A percentile compares a stretch with the other conserved stretches of the same genome.
These are phyloP conservation scores for Piliocolobus tephrosceles DNA, from an alignment of 2,113 vertebrate genomes.

Conservation along the genomic window DNA sequence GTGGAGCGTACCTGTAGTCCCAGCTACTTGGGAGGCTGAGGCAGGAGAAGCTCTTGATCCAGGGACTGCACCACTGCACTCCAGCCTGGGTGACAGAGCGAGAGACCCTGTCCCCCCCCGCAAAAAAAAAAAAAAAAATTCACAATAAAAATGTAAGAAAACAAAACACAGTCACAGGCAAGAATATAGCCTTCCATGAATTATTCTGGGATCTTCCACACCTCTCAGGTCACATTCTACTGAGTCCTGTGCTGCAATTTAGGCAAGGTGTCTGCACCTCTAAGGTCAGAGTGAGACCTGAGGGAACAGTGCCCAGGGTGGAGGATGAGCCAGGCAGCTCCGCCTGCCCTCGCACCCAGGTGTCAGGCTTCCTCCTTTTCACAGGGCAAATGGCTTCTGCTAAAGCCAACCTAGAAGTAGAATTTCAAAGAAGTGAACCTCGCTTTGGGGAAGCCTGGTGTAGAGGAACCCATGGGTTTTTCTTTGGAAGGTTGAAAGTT, in stretches of 20 bases:
- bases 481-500: neutral
- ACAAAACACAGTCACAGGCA: neutral
- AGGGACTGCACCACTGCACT: too few species aligned
- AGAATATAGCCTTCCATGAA: neutral
- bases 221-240: neutral
- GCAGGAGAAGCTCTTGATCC: too few species aligned
- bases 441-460: neutral
- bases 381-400: neutral
- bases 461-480: neutral
- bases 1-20: rapidly evolving
- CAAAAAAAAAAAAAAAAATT: too few species aligned
- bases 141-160: neutral
- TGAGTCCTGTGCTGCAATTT: rapidly evolving
- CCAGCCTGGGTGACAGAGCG: too few species aligned
- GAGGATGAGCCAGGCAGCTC: neutral
- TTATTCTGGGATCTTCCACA: neutral
- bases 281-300: neutral
- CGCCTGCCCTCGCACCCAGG: rapidly evolving
- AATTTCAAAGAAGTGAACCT: neutral
- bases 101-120: too few species aligned
- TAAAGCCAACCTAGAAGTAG: neutral
- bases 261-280: neutral
- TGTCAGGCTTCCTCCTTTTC: neutral
- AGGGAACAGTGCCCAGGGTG: rapidly evolving
- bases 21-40: too few species aligned